Conservation (phyloP, 2,113 vertebrate species). For the Myrmecobius fasciatus region DNA sequence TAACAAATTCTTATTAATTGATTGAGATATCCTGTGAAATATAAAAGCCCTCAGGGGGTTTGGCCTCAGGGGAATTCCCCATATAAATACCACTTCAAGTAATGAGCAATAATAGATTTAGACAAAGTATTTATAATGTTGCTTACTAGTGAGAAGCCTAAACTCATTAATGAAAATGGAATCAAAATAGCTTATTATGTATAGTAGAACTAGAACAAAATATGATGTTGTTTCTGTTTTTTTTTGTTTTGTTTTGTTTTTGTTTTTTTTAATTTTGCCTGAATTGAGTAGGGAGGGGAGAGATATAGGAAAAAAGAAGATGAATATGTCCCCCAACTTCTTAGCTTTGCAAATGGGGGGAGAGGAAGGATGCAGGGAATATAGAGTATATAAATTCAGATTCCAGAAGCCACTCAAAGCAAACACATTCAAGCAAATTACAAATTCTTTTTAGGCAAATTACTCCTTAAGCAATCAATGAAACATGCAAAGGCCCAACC, state of each 20-base stretch:
- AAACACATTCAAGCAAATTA: not conserved
- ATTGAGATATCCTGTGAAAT: not conserved
- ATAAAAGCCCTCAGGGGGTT: too few species aligned
- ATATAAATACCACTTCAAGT: too few species aligned
- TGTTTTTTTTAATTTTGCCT: not conserved
- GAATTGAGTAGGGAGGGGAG: not conserved
- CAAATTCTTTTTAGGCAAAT: not conserved
- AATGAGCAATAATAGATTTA: too few species aligned
- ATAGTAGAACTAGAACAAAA: not conserved
- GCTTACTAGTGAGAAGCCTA: not conserved
- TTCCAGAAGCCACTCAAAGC: not conserved
- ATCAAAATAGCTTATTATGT: too few species aligned
- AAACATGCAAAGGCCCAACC: not conserved
- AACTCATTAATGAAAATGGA: not conserved
- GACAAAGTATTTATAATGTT: not conserved
- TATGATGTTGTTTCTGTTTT: not conserved
- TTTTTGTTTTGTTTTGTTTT: not conserved
- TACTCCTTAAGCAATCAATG: not conserved
- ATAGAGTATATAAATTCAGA: not conserved
- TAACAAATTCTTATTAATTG: not conserved
- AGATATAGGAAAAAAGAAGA: not conserved
- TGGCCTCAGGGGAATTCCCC: too few species aligned
- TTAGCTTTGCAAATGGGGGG: not conserved
- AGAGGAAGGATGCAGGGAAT: too few species aligned
- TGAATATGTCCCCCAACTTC: not conserved